Evolutionary conservation across 53 echinoderm and acorn worm genomes (phyloP).

Genomic region (Actinopyga echinites): DNA sequence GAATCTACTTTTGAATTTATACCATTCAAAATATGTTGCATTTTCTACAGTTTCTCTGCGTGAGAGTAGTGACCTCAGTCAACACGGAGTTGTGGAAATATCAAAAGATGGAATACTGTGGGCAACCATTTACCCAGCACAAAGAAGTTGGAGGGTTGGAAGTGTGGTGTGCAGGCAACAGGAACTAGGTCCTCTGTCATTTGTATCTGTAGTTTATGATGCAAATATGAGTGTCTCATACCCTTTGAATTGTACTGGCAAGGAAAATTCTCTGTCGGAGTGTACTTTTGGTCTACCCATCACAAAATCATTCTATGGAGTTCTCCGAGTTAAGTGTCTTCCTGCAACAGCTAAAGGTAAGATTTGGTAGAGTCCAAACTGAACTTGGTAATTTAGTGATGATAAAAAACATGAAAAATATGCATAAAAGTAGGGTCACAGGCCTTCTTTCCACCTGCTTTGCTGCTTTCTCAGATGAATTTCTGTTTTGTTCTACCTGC

Average conservation of each 20-base stretch:
- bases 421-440: too few relatives aligned
- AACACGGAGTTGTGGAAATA: not conserved
- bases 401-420: too few relatives aligned
- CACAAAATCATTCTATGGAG: not conserved
- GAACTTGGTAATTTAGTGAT: too few relatives aligned
- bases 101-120: not conserved
- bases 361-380: not conserved
- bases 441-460: too few relatives aligned
- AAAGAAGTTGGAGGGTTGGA: not conserved
- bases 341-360: not conserved
- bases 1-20: too few relatives aligned
- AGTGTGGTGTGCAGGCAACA: constrained; percentile 3
- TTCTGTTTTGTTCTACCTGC: too few relatives aligned
- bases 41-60: not conserved
- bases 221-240: not conserved
- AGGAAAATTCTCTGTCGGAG: not conserved
- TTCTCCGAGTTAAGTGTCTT: not conserved
- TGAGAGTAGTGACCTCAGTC: too few relatives aligned
- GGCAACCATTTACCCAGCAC: not conserved
- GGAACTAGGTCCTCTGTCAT: not conserved
- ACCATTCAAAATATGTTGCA: not conserved
- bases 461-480: too few relatives aligned
- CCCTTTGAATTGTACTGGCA: not conserved
- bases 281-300: not conserved
- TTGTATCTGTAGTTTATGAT: not conserved